Percentiles rank a stretch among this genome's conserved stretches.
Evolutionary conservation across 2,888 invertebrate species (phyloP).

Genomic region (Encarsia formosa): DNA sequence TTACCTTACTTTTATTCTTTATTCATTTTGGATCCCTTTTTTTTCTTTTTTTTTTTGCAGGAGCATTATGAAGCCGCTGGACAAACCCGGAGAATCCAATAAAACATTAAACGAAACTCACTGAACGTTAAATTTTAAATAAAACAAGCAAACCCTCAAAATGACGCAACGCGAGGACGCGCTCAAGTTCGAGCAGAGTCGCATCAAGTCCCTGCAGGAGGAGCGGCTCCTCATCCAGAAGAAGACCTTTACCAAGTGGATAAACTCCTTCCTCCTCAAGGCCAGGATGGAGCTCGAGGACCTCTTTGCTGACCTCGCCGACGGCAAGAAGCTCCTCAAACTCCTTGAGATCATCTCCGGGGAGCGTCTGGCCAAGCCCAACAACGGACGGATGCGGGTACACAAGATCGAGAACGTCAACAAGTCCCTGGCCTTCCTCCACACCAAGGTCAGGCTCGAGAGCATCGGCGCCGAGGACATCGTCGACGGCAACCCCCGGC

Average conservation of each 20-base stretch:
- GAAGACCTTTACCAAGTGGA: constrained; percentile 99
- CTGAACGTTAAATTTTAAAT: no score
- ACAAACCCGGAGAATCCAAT: no score
- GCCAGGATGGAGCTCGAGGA: constrained; percentile 98
- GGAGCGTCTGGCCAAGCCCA: constrained; percentile 94
- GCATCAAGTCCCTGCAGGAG: constrained; percentile 94
- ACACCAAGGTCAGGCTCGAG: constrained; percentile 87
- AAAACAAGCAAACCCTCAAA: no score
- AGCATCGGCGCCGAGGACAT: constrained; percentile 99
- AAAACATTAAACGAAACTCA: no score
- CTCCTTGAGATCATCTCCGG: constrained; percentile 98
- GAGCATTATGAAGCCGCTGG: no score
- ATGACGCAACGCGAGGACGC: constrained; percentile 91
- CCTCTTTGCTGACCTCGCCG: constrained; percentile 91
- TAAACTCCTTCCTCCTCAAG: constrained; percentile 94
- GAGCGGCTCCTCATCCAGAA: constrained; percentile 98
- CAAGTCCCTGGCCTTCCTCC: constrained; percentile 91
- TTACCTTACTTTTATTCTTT: no score
- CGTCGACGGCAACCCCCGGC: constrained; percentile 93
- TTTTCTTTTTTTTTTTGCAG: no score
- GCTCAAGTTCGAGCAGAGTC: constrained; percentile 92
- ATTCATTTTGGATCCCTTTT: no score
- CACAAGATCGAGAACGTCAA: constrained; percentile 99
- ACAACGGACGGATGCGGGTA: constrained; percentile 92
- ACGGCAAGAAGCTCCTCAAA: constrained; percentile 87